Conservation (phyloP, 1,140 invertebrate species). For the Pentalonia nigronervosa region DNA sequence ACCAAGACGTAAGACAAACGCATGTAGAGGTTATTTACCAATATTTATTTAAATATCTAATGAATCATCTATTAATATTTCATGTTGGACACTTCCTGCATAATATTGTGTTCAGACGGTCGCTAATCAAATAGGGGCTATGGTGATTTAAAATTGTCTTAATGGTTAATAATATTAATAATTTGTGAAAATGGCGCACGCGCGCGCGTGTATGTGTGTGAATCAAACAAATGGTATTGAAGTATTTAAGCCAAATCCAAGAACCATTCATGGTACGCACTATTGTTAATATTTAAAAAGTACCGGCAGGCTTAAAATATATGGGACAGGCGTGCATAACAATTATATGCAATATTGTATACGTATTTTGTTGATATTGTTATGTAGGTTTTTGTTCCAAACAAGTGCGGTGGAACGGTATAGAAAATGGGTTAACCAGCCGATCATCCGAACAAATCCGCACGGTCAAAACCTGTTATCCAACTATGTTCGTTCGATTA, state of each 20-base stretch:
- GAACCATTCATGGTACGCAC: background rate
- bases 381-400: background rate
- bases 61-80: background rate
- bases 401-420: background rate
- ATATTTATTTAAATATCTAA: background rate
- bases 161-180: too few species aligned
- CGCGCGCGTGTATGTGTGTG: background rate
- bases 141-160: too few species aligned
- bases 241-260: background rate
- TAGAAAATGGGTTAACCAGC: conserved; percentile 9
- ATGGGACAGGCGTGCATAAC: background rate
- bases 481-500: background rate
- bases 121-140: background rate
- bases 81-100: background rate
- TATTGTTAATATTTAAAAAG: conserved; percentile 13
- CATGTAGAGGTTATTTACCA: background rate
- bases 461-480: background rate
- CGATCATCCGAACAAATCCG: conserved; percentile 22
- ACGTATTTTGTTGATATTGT: background rate
- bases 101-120: background rate
- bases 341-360: background rate
- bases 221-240: background rate
- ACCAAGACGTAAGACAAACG: background rate
- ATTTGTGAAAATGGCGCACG: too few species aligned
- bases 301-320: background rate